Percentiles rank a stretch among this genome's conserved stretches.
Conservation (phyloP, 2,797 vertebrate species). For the Sebastes variabilis region DNA sequence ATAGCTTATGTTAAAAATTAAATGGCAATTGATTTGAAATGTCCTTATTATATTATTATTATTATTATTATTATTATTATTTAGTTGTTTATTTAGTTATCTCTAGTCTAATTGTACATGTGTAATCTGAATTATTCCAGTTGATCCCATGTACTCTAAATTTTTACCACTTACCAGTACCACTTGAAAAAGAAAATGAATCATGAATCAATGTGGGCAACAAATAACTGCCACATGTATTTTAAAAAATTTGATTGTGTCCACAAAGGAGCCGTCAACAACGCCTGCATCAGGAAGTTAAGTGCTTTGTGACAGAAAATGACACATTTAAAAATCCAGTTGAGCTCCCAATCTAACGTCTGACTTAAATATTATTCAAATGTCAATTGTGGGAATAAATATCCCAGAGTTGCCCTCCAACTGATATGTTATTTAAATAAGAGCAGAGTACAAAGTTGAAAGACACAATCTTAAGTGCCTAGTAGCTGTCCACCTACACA, state of each 20-base stretch:
- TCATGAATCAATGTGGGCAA: background rate
- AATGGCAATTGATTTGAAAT: background rate
- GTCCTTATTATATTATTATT: background rate
- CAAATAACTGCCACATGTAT: background rate
- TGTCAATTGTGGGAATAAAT: background rate
- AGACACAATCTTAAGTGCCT: background rate
- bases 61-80: background rate
- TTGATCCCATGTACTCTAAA: background rate
- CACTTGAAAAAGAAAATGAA: background rate
- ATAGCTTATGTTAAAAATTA: background rate
- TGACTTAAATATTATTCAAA: background rate
- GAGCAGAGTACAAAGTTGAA: background rate
- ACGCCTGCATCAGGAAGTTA: background rate
- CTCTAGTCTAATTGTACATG: background rate
- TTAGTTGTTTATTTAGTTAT: background rate
- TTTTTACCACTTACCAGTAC: background rate
- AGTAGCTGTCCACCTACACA: slow-evolving; percentile 2
- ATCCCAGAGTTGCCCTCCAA: background rate
- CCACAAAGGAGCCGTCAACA: background rate
- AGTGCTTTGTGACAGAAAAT: slow-evolving; percentile 3
- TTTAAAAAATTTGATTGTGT: background rate
- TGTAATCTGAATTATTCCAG: background rate
- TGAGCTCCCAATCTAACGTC: background rate
- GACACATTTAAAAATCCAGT: slow-evolving; percentile 1
- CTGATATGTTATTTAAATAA: background rate